phyloP scores from a whole-genome alignment of 1,140 invertebrate species.

The Brachionus plicatilis region DNA sequence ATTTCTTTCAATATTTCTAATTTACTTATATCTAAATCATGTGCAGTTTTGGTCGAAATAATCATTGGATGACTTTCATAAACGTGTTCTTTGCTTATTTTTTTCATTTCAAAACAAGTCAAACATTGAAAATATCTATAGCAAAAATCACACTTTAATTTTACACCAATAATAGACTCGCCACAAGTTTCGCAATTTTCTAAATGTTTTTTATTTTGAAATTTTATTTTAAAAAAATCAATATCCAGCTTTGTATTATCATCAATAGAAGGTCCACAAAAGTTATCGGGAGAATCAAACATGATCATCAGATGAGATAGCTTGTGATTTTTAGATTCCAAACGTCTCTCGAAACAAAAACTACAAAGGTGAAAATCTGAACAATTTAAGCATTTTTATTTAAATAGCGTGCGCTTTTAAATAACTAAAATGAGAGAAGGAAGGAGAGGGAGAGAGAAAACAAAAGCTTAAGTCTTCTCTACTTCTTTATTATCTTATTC shows the following conservation, averaged over 20 bases:
- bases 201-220: neutral
- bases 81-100: neutral
- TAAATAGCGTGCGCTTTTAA: too few relatives aligned
- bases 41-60: neutral
- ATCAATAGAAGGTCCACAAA: neutral
- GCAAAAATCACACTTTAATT: neutral
- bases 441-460: too few relatives aligned
- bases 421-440: too few relatives aligned
- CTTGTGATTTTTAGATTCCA: neutral
- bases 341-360: neutral
- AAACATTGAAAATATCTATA: neutral
- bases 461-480: too few relatives aligned
- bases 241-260: neutral
- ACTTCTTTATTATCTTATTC: too few relatives aligned
- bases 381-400: neutral
- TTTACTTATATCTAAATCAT: neutral
- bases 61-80: neutral
- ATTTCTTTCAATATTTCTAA: neutral
- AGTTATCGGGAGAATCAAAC: neutral
- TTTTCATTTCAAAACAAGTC: neutral
- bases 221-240: neutral
- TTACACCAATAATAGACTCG: neutral
- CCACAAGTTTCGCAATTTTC: neutral
- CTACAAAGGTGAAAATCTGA: neutral
- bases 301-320: neutral